A percentile compares a stretch with the other conserved stretches of the same genome.
These are phyloP conservation scores for Cisticola juncidis DNA, from an alignment of 2,113 vertebrate species.

Conservation along the genomic window DNA sequence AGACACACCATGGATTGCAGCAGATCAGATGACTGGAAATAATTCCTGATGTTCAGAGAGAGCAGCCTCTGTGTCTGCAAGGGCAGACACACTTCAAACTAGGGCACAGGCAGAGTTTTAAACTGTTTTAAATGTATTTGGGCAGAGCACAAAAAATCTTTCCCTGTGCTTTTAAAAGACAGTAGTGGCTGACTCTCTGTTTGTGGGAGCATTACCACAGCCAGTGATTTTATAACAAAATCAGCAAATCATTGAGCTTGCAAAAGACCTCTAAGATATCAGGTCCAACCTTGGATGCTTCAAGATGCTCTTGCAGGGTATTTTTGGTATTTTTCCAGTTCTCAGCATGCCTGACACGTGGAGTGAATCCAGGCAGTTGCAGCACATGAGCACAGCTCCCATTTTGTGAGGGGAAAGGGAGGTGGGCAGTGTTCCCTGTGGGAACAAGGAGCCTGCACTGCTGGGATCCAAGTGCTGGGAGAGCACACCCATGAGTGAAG, in stretches of 20 bases:
- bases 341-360: accelerated
- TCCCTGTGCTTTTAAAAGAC: not conserved
- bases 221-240: not conserved
- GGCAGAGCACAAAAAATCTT: not conserved
- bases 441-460: not conserved
- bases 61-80: not conserved
- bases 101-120: not conserved
- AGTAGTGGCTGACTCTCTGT: not conserved
- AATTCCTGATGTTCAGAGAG: not conserved
- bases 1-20: not conserved
- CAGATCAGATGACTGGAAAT: not conserved
- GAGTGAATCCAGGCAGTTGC: not conserved
- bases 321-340: not conserved
- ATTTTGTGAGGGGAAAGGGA: not conserved
- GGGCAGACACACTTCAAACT: not conserved
- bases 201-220: not conserved
- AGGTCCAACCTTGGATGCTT: not conserved
- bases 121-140: accelerated
- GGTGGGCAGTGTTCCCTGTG: not conserved
- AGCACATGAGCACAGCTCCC: not conserved
- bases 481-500: not conserved
- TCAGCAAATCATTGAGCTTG: not conserved
- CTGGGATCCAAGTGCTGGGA: not conserved
- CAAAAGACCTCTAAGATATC: not conserved
- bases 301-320: not conserved